Base-by-base conservation (phyloP, 2,113 vertebrate species). In the Nyctibius bracteatus region DNA sequence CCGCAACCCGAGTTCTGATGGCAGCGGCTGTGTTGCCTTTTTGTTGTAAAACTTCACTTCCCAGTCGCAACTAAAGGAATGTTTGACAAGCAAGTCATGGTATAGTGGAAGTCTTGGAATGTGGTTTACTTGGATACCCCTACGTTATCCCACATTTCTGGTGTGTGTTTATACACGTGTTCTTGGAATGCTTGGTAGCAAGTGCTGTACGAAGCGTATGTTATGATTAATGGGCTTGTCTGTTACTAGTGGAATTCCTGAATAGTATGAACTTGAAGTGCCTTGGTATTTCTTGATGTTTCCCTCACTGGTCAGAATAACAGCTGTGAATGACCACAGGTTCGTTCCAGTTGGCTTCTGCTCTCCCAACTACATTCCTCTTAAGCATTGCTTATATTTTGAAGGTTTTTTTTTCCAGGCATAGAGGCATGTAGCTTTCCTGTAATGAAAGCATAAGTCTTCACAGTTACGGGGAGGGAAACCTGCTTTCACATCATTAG, bases 391-490 rank as follows among this genome's bases (percentile, higher is more conserved):
- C 52, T 86, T 86, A 74, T 8, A 1, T 55, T 90, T 90, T 61
- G 62, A 73, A 90, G 63, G n/a, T 44, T 49, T 49, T 47, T 80
- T 85, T 84, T 80, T 70, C 47, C 72, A 93, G 73, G 37, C 73
- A 41, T 20, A 14, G 35, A 59, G 13, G 22, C 65, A 21, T 82
- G 70, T 73, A 55, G 71, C 84, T 84, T 96, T 92, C 91, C 91
- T 96, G 94, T 95, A 96, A 96, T 85, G 83, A 94, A 95, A 94
- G 58, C 83, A 2, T 43, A 74, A 81, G 8, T 74, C 71, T 92
- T 95, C 68, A 92, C 54, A 89, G 75, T 85, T 91, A 80, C 23
- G 3, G 39, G 54, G 96, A 95, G 94, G 87, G 84, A 93, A 93
- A 65, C 49, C 78, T 93, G 70, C 70, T 97, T 93, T 93, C 77